Conservation (phyloP, 2,113 vertebrate species). For the Scophthalmus maximus region DNA sequence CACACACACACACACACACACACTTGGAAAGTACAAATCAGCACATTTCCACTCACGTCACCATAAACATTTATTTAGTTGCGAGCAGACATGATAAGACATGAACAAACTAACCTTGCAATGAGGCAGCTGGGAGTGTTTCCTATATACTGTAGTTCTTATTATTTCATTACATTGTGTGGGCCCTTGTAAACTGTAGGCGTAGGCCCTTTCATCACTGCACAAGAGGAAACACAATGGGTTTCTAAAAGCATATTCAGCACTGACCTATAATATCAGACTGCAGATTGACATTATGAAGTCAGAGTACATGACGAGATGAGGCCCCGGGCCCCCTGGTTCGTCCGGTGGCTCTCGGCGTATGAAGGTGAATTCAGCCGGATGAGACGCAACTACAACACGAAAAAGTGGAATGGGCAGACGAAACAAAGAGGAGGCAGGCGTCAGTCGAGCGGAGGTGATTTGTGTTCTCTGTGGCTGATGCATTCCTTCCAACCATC, state of each 20-base stretch:
- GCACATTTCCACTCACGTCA: constrained; percentile 28
- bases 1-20: background rate
- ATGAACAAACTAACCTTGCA: constrained; percentile 30
- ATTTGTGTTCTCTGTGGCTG: background rate
- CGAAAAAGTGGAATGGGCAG: constrained; percentile 6
- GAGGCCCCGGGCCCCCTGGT: background rate
- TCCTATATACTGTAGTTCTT: constrained; percentile 12
- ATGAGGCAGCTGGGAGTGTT: constrained; percentile 17
- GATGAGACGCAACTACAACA: constrained; percentile 22
- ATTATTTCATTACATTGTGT: constrained; percentile 47
- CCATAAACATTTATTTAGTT: constrained; percentile 14
- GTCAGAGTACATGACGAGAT: constrained; percentile 5
- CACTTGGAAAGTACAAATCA: constrained; percentile 43
- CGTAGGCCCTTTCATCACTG: constrained; percentile 28
- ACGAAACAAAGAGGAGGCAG: background rate
- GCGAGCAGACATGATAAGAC: constrained; percentile 36
- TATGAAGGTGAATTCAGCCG: constrained; percentile 14
- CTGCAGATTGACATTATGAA: constrained; percentile 43
- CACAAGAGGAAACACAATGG: constrained; percentile 28
- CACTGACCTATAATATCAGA: constrained; percentile 23
- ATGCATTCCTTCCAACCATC: background rate
- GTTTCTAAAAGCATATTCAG: constrained; percentile 30
- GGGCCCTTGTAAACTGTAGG: constrained; percentile 19
- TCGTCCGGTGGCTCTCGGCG: constrained; percentile 1
- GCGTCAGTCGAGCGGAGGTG: background rate